Conservation (phyloP, 2,797 vertebrate genomes). For the Psittacula derbiana region DNA sequence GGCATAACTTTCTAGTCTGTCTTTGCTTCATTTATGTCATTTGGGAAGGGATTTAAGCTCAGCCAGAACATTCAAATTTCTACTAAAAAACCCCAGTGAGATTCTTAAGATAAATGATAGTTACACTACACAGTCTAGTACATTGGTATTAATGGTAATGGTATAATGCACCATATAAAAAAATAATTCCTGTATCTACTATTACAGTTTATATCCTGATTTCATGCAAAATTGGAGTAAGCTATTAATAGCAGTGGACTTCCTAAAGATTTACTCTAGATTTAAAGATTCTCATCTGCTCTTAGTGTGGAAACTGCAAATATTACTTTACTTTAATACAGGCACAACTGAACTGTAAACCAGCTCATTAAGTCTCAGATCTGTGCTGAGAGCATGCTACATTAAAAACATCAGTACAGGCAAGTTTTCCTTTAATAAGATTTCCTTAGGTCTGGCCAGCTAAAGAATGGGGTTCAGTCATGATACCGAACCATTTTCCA, state of each 20-base stretch:
- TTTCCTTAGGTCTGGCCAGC: background rate
- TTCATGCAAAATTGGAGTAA: slow-evolving; percentile 29
- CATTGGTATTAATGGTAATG: background rate
- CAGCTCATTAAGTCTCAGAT: background rate
- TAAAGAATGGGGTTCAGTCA: background rate
- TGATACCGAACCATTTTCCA: background rate
- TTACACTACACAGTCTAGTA: background rate
- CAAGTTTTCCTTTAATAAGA: background rate
- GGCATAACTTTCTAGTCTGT: background rate
- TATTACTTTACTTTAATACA: background rate
- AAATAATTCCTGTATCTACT: background rate
- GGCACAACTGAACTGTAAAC: background rate
- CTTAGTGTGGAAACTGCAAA: background rate
- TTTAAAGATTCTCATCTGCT: background rate
- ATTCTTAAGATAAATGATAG: background rate
- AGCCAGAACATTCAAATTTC: background rate
- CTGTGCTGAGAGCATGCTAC: background rate
- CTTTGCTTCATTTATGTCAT: background rate
- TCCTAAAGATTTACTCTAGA: slow-evolving; percentile 4
- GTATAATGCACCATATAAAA: background rate
- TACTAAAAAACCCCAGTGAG: background rate
- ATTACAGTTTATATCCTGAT: background rate
- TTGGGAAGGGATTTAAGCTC: slow-evolving; percentile 8
- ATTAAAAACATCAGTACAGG: background rate
- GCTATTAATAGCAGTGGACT: background rate